A percentile compares a stretch with the other conserved stretches of the same genome.
phyloP scores from a whole-genome alignment of 2,797 vertebrate species.

The Trematomus bernacchii region DNA sequence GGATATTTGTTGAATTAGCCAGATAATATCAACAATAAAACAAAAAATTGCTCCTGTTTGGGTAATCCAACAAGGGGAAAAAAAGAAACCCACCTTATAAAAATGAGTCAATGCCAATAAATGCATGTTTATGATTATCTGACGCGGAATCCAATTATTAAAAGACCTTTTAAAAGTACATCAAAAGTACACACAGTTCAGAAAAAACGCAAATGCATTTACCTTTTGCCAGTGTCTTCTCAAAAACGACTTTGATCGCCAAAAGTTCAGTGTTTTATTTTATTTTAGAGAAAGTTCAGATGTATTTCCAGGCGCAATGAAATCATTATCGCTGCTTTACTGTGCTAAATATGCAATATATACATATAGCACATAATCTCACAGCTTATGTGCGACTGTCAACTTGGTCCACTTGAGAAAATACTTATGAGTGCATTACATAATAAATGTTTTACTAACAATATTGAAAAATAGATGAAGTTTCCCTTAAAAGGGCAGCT shows the following conservation, averaged over 20 bases:
- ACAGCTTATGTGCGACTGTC: conserved; percentile 8
- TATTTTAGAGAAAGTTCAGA: not conserved
- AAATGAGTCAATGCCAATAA: not conserved
- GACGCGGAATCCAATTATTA: too few relatives aligned
- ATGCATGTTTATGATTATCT: too few relatives aligned
- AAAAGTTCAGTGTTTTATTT: not conserved
- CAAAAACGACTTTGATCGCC: not conserved
- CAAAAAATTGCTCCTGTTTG: not conserved
- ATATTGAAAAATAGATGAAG: not conserved
- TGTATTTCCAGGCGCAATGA: not conserved
- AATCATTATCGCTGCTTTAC: not conserved
- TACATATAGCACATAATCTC: not conserved
- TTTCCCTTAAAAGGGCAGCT: not conserved
- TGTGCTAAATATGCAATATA: not conserved
- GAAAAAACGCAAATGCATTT: not conserved
- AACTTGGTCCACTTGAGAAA: not conserved
- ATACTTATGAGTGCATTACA: conserved; percentile 6
- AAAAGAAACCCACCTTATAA: not conserved
- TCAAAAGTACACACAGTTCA: too few relatives aligned
- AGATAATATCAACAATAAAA: not conserved
- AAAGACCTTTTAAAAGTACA: too few relatives aligned
- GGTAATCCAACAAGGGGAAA: not conserved
- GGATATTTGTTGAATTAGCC: not conserved
- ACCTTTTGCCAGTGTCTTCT: not conserved
- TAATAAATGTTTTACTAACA: not conserved